A percentile compares a stretch with the other conserved stretches of the same genome.
These are phyloP conservation scores for Cololabis saira DNA, from an alignment of 2,113 vertebrate genomes.

Conservation along the genomic window DNA sequence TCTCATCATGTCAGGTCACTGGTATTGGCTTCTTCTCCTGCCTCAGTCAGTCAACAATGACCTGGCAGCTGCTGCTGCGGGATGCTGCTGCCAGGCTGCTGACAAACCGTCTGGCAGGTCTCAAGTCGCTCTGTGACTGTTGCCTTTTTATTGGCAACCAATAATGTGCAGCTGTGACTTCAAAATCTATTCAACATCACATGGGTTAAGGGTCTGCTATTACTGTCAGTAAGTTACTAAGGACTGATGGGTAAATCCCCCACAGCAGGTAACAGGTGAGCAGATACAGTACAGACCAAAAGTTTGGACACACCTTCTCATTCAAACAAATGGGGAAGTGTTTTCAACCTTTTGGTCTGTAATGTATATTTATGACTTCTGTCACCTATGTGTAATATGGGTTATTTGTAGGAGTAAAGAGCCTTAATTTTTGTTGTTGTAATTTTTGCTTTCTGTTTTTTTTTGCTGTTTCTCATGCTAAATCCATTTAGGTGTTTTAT, in stretches of 20 bases:
- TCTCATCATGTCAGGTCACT: slow-evolving; percentile 65
- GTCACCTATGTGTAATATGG: no score
- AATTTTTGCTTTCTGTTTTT: no score
- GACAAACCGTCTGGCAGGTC: slow-evolving; percentile 38
- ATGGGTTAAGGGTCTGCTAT: neutral
- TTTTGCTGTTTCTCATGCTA: no score
- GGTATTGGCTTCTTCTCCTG: slow-evolving; percentile 48
- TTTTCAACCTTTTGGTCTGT: no score
- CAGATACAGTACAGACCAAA: no score
- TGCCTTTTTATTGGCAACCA: slow-evolving; percentile 25
- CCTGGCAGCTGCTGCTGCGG: slow-evolving; percentile 41
- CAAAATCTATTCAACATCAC: slow-evolving; percentile 23
- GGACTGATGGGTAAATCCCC: slow-evolving; percentile 3
- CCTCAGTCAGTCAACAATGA: slow-evolving; percentile 53
- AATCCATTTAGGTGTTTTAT: no score
- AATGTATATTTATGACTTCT: no score
- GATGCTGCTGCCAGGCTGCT: slow-evolving; percentile 45
- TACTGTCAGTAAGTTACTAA: neutral
- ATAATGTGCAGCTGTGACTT: slow-evolving; percentile 36
- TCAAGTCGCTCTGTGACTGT: slow-evolving; percentile 1
- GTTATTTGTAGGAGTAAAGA: no score
- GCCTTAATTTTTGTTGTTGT: no score
- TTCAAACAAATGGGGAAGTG: no score
- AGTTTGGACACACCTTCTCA: no score
- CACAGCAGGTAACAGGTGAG: no score